Conservation (phyloP, 2,797 vertebrate genomes). For the Sciurus vulgaris region DNA sequence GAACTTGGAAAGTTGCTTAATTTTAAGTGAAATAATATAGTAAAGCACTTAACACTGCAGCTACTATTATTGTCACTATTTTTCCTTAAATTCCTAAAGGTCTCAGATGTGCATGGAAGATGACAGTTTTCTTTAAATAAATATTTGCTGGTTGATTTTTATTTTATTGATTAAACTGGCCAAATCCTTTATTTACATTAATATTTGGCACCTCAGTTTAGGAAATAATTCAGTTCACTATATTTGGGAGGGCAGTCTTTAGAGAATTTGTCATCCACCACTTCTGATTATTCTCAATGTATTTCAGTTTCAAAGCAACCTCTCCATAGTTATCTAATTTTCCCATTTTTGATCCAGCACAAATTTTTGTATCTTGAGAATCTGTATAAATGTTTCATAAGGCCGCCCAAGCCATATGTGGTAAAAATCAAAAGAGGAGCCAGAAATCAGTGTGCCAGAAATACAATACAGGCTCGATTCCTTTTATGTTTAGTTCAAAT, state of each 20-base stretch:
- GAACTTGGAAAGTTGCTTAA: background rate
- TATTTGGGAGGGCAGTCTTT: background rate
- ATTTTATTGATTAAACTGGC: background rate
- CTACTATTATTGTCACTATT: background rate
- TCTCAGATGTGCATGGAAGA: background rate
- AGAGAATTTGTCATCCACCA: background rate
- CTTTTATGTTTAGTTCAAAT: slow-evolving; percentile 83
- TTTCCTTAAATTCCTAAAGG: background rate
- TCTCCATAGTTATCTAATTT: slow-evolving; percentile 19
- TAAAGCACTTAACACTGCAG: background rate
- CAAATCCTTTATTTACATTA: background rate
- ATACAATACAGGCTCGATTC: slow-evolving; percentile 76
- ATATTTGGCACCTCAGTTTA: background rate
- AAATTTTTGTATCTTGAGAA: slow-evolving; percentile 53
- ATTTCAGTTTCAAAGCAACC: slow-evolving; percentile 38
- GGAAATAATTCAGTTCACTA: background rate
- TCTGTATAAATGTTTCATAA: slow-evolving; percentile 45
- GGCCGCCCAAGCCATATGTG: slow-evolving; percentile 20
- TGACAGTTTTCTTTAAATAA: background rate
- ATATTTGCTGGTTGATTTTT: slow-evolving; percentile 23
- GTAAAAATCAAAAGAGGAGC: slow-evolving; percentile 56
- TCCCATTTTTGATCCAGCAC: background rate
- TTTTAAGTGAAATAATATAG: slow-evolving; percentile 40
- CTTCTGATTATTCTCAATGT: background rate
- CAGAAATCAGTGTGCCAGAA: slow-evolving; percentile 53